Evolutionary conservation across 2,113 vertebrate species (phyloP), one percentile per base, ranked within the genome.

Genomic region (Perca flavescens): DNA sequence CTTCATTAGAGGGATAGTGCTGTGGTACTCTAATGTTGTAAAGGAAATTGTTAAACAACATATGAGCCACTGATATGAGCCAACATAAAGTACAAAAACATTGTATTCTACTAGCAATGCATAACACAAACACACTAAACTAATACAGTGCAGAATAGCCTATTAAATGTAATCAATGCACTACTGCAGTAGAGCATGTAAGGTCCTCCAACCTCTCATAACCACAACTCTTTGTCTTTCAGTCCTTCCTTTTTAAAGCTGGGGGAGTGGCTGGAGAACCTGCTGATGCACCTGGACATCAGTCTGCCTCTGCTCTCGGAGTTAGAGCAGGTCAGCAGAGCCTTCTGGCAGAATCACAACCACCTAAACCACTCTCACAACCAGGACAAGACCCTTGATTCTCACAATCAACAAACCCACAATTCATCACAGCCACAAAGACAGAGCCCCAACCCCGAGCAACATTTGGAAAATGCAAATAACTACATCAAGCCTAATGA

Each of bases 231-330:
- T 79, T 74, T 71, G 8, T 69, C 19, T 77, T 57, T 82, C 76
- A 61, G 90, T 0, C 75, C 94, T 94, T 96, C 91, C 65, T 99
- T 99, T 79, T 68, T 92, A 63, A 97, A 96, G 92, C 92, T 99
- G 91, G 96, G 98, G 63, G 96, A 97, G 88, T 99, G 97, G 97
- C 94, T 99, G 86, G 96, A 96, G 54, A 96, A 96, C 56, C 94
- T 99, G 40, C 91, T 92, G 83, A 97, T 98, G 97, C 96, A 98
- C 91, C 81, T 99, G 92, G 96, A 97, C 31, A 96, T 98, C 66
- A 92, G 94, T 62, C 92, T 98, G 43, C 97, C 96, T 0, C 89
- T 99, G 65, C 96, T 96, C 76, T 95, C 97, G 0, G 97, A 99
- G 82, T 90, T 99, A 82, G 97, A 98, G 62, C 95, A 97, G 63